Evolutionary conservation across 2,113 vertebrate genomes (phyloP).

Genomic region (Cebus imitator): DNA sequence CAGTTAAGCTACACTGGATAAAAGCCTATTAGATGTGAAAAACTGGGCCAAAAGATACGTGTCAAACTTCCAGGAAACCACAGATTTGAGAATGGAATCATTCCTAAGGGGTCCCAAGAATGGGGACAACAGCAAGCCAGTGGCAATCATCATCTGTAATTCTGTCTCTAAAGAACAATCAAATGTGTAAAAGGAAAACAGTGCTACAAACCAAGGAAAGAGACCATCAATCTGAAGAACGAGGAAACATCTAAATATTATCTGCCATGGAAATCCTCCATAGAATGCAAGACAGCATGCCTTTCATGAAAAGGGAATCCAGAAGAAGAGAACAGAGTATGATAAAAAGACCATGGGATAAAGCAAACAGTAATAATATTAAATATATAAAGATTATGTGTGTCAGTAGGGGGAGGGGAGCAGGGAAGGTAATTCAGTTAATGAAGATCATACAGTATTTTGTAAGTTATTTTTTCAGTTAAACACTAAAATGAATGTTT

Average conservation of each 20-base stretch:
- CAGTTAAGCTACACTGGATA: neutral
- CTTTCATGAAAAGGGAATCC: constrained; percentile 4
- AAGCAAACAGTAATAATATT: neutral
- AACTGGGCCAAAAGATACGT: neutral
- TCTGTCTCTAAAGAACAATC: neutral
- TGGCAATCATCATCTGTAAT: neutral
- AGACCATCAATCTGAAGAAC: neutral
- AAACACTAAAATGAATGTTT: constrained; percentile 29
- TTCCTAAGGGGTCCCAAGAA: neutral
- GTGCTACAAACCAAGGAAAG: neutral
- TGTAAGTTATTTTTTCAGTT: neutral
- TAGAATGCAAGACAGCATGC: neutral
- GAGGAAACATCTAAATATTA: neutral
- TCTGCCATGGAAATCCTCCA: neutral
- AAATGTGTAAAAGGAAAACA: neutral
- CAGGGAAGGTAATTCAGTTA: neutral
- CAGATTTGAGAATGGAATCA: neutral
- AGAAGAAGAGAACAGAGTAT: neutral
- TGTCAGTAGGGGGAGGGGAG: neutral
- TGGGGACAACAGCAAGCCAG: neutral
- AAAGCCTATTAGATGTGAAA: neutral
- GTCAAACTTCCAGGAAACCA: neutral
- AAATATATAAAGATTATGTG: neutral
- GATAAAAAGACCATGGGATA: neutral
- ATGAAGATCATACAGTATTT: neutral